Conservation (phyloP, 2,113 vertebrate genomes). For the Oreamnos americanus region DNA sequence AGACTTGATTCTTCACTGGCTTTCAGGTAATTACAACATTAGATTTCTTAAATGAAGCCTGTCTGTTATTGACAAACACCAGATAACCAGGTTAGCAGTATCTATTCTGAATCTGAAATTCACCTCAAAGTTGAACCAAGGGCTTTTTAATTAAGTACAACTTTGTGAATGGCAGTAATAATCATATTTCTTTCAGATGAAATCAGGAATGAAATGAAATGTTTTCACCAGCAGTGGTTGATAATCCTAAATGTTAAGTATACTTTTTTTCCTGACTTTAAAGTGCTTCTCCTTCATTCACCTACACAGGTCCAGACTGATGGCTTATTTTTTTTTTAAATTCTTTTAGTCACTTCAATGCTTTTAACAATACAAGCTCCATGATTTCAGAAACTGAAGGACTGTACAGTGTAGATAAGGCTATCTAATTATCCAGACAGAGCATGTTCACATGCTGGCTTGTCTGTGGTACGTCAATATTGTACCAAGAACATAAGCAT, state of each 20-base stretch:
- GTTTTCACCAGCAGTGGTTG: not conserved
- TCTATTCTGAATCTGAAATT: not conserved
- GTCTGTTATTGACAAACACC: not conserved
- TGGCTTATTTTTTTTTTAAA: not conserved
- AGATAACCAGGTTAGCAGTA: not conserved
- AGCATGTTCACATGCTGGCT: not conserved
- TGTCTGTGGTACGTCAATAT: not conserved
- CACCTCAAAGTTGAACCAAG: not conserved
- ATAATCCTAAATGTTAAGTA: slow-evolving; percentile 25
- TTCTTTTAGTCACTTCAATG: not conserved
- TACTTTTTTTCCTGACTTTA: not conserved
- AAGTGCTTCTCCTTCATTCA: slow-evolving; percentile 18
- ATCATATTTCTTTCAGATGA: not conserved
- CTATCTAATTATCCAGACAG: not conserved
- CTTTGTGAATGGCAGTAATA: not conserved
- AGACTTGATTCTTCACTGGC: not conserved
- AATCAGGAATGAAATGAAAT: not conserved
- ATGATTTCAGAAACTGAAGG: not conserved
- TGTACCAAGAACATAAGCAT: not conserved
- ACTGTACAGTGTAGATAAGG: not conserved
- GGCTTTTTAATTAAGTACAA: not conserved
- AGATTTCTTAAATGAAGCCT: not conserved
- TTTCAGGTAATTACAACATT: not conserved
- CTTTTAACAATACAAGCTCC: not conserved
- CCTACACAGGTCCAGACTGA: slow-evolving; percentile 12